Base-by-base conservation (phyloP, 2,797 vertebrate genomes). In the Mergus octosetaceus region DNA sequence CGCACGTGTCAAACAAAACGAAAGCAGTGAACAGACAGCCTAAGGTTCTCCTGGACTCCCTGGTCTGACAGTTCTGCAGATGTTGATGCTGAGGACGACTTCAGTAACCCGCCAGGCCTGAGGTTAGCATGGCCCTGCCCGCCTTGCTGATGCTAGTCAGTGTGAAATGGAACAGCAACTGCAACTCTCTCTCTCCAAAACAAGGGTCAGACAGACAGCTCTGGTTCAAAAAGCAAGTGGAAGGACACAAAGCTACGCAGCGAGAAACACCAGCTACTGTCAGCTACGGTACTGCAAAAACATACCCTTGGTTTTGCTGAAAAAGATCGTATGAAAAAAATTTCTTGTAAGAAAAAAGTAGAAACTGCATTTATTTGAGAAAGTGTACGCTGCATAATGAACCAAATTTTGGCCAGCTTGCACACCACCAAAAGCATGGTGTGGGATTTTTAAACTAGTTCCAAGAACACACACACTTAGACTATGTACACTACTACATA, bases 381-480 rank as follows among this genome's bases (percentile, higher is more conserved):
- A 97, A 97, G 94, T 96, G 95, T 96, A 95, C 89, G 60, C 93
- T 93, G 96, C 92, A 94, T 97, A 95, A 97, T 68, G 95, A 97
- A 96, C 97, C 97, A 90, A 94, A 95, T 97, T 97, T 97, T 97
- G 98, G 97, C 97, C 97, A 97, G 97, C 90, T 95, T 95, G 91
- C 96, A 97, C 97, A 97, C 97, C 90, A 97, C 92, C 60, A 61
- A 95, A 96, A 96, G 97, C 95, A 96, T 85, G 89, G 95, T 93
- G 94, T 95, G 94, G 93, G 93, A 89, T 95, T 95, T 96, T 97
- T 86, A 92, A 97, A 94, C 91, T 79, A 87, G 86, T 91, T 91
- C 94, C 96, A 95, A 95, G 97, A 95, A 97, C 95, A 96, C 96
- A 74, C 96, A 96, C 94, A 87, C 92, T 96, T 94, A 94, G 91